Evolutionary conservation across 1,140 invertebrate genomes (phyloP), one percentile per base, ranked within the genome.

Genomic region (Drosophila kurseongensis): DNA sequence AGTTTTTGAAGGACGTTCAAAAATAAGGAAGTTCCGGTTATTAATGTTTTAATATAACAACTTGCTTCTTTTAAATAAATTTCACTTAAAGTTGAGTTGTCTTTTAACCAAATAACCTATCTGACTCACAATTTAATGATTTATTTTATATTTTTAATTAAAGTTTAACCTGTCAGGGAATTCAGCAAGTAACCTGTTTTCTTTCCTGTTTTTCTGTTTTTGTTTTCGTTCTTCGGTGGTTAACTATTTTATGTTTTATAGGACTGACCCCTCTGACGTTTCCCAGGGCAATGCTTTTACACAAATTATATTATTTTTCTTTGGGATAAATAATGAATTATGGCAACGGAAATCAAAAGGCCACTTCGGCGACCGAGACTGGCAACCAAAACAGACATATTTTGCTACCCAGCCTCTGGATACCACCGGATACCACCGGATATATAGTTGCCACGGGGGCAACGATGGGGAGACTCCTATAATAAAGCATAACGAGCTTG

Each of bases 261-360:
- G 42, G 69, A 48, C 58, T 48, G 13, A 48, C 32, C 40, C 47
- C 29, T 27, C 12, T 36, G 47, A 14, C 36, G 45, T 54, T 44
- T 35, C 40, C 62, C 35, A 35, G 42, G 65, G 48, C 47, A 73
- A 86, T 79, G 83, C 80, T 88, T 67, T 80, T 77, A 77, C 42
- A 73, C 75, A 84, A 88, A 89, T 89, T 89, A 88, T 88, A 89
- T 83, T 62, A 83, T 88, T 76, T 77, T 71, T 58, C 66, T 65
- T 66, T 61, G 60, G 45, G 45, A 52, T 41, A 69, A 73, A 83
- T 86, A 79, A 82, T 79, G 78, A 86, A 88, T 73, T 83, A 88
- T 82, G 79, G 61, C 69, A 73, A 76, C 55, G 75, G 79, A 76
- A 86, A 86, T 86, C 83, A 86, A 86, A 77, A 72, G 65, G 55